A percentile compares a stretch with the other conserved stretches of the same genome.
Evolutionary conservation across 1,140 invertebrate species (phyloP).

Genomic region (Thalassaphorura encarpata): DNA sequence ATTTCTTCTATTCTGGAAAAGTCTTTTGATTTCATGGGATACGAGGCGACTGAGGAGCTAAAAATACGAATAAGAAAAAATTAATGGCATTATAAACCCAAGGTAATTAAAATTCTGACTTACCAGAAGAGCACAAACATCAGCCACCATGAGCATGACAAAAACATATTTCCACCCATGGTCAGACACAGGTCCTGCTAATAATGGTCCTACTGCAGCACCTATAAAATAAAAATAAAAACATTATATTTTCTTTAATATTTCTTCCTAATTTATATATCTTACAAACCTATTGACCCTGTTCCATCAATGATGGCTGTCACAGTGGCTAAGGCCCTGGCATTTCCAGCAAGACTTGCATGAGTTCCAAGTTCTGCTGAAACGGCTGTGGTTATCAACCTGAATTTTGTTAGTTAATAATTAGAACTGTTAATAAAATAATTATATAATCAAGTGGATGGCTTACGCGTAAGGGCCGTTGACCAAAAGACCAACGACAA

Average conservation of each 20-base stretch:
- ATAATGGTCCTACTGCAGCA: constrained; percentile 77
- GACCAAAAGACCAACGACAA: constrained; percentile 69
- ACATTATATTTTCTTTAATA: not conserved
- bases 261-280: constrained; percentile 2
- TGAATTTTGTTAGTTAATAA: too few species aligned
- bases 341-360: constrained; percentile 66
- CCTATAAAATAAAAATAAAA: constrained; percentile 43
- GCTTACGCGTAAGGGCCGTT: constrained; percentile 89
- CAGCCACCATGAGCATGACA: constrained; percentile 77
- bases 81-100: not conserved
- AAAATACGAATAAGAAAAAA: constrained; percentile 15
- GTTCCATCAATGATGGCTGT: constrained; percentile 96
- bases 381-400: constrained; percentile 86
- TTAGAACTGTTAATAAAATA: too few species aligned
- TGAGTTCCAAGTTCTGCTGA: constrained; percentile 89
- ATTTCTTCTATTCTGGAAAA: constrained; percentile 16
- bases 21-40: constrained; percentile 30
- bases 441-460: too few species aligned
- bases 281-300: constrained; percentile 64
- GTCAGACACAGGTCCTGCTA: constrained; percentile 69
- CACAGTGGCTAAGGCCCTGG: constrained; percentile 86
- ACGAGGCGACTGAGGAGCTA: constrained; percentile 33
- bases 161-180: constrained; percentile 78
- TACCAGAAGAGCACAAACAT: constrained; percentile 66
- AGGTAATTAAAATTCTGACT: constrained; percentile 25